A percentile compares a stretch with the other conserved stretches of the same genome.
Conservation (phyloP, 2,113 vertebrate genomes). For the Phrynosoma platyrhinos region DNA sequence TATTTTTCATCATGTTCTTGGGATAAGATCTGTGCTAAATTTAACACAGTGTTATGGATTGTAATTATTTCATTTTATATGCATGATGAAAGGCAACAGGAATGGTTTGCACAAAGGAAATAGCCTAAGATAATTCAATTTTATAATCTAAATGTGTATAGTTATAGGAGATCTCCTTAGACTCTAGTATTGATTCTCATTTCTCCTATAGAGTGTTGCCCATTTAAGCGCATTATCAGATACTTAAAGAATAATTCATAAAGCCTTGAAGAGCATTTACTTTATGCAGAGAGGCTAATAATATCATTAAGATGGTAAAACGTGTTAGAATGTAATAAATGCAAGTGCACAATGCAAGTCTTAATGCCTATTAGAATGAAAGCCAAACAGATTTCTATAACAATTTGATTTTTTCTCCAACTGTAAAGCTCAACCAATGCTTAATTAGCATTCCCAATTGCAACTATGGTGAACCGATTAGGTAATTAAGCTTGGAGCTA, state of each 20-base stretch:
- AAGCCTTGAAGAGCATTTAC: conserved; percentile 73
- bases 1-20: neutral
- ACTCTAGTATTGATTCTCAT: conserved; percentile 71
- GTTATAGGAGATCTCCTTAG: conserved; percentile 45
- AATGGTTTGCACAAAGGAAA: conserved; percentile 2
- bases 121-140: neutral
- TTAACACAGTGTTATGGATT: neutral
- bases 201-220: conserved; percentile 68
- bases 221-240: conserved; percentile 73
- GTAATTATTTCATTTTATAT: conserved; percentile 14
- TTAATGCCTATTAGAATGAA: conserved; percentile 67
- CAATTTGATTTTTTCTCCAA: conserved; percentile 55
- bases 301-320: conserved; percentile 70
- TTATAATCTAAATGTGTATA: conserved; percentile 9
- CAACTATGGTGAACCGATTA: conserved; percentile 64
- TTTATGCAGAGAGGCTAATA: conserved; percentile 71
- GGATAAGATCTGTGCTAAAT: neutral
- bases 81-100: neutral
- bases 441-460: conserved; percentile 59
- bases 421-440: conserved; percentile 61
- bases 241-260: conserved; percentile 76
- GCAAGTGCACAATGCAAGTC: conserved; percentile 59
- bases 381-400: conserved; percentile 66
- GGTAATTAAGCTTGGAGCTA: conserved; percentile 62
- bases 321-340: conserved; percentile 67